Conservation (phyloP, 92 coral and sea anemone species). For the Scolanthus callimorphus region DNA sequence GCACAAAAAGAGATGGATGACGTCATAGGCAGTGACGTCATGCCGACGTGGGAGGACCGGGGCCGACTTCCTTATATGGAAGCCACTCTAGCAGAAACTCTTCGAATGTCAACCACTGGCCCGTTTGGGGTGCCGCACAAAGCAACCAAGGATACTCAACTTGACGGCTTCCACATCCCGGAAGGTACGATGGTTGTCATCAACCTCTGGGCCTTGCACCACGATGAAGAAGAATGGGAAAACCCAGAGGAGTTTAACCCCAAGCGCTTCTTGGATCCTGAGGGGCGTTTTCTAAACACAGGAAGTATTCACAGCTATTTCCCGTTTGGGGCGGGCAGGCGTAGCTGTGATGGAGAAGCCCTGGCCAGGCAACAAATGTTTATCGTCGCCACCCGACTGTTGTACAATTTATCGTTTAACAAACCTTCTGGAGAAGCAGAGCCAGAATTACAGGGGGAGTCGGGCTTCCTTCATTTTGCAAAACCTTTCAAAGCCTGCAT, state of each 20-base stretch:
- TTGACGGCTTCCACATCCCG: conserved; percentile 66
- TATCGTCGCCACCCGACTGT: conserved; percentile 58
- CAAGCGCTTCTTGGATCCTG: conserved; percentile 59
- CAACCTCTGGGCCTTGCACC: conserved; percentile 81
- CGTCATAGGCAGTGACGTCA: too few relatives aligned
- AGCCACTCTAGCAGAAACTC: conserved; percentile 68
- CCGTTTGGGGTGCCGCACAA: conserved; percentile 84
- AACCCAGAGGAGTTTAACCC: conserved; percentile 70
- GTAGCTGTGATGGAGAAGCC: conserved; percentile 77
- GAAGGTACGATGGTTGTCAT: conserved; percentile 67
- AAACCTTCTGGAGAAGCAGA: conserved; percentile 41
- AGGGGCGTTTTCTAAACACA: conserved; percentile 59
- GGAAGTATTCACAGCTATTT: conserved; percentile 67
- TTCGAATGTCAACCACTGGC: too few relatives aligned
- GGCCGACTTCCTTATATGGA: too few relatives aligned
- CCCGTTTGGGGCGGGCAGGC: conserved; percentile 74
- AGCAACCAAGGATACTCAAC: conserved; percentile 59
- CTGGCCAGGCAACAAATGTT: conserved; percentile 68
- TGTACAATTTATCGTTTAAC: conserved; percentile 60
- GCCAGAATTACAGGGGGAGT: conserved; percentile 73
- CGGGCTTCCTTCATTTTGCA: conserved; percentile 57
- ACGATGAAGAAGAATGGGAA: conserved; percentile 69
- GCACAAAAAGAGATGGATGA: conserved; percentile 59
- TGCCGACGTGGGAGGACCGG: too few relatives aligned
- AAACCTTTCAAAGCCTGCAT: conserved; percentile 61